These are phyloP conservation scores for Asteroscopus sphinx DNA, from an alignment of 2,888 invertebrate genomes.

Conservation along the genomic window DNA sequence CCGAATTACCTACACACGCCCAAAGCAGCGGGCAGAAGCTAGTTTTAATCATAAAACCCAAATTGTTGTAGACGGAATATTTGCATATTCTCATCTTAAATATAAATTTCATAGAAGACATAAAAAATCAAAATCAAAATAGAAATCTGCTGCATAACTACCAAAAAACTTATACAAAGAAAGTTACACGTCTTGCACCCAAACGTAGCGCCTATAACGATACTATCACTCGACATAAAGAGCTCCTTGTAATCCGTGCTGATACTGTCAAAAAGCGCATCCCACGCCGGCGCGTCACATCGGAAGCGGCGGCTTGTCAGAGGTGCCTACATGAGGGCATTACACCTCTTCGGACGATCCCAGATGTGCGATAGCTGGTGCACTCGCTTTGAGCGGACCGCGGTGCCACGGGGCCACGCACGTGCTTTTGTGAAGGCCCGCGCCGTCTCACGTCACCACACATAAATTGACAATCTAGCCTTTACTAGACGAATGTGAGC, in stretches of 20 bases:
- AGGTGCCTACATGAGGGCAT: slow-evolving; percentile 85
- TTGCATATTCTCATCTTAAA: no score
- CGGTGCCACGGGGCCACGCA: slow-evolving; percentile 80
- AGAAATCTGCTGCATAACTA: no score
- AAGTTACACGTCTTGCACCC: slow-evolving; percentile 55
- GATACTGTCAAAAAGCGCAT: slow-evolving; percentile 78
- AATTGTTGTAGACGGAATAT: no score
- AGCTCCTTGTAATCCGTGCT: slow-evolving; percentile 73
- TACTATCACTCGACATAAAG: slow-evolving; percentile 67
- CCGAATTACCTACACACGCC: no score
- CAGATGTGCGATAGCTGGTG: slow-evolving; percentile 75
- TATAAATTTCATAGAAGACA: no score
- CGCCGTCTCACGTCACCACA: slow-evolving; percentile 82
- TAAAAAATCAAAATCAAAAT: no score
- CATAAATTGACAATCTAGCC: slow-evolving; percentile 83
- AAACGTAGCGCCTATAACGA: slow-evolving; percentile 69
- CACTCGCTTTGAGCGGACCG: slow-evolving; percentile 77
- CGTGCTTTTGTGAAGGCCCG: slow-evolving; percentile 82
- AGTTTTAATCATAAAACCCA: no score
- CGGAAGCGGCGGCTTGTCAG: slow-evolving; percentile 80
- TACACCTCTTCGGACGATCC: slow-evolving; percentile 82
- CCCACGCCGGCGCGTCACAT: slow-evolving; percentile 80
- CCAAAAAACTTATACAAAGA: neutral
- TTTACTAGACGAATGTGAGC: slow-evolving; percentile 66
- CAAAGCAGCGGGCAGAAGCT: no score